A percentile compares a stretch with the other conserved stretches of the same genome.
These are phyloP conservation scores for Eumeta japonica DNA, from an alignment of 1,140 invertebrate genomes.

Conservation along the genomic window DNA sequence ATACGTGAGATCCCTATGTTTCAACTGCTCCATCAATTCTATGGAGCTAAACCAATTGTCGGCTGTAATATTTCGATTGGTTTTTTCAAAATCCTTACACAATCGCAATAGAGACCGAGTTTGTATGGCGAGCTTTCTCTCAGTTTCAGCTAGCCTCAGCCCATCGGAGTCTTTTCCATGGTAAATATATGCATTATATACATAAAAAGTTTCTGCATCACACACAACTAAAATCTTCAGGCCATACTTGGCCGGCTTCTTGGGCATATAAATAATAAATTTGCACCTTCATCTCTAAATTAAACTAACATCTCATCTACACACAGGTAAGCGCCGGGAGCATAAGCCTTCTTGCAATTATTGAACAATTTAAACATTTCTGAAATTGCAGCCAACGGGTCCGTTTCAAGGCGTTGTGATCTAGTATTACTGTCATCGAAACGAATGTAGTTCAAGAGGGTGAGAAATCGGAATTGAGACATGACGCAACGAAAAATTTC, in stretches of 20 bases:
- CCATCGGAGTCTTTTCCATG: slow-evolving; percentile 21
- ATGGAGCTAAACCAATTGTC: slow-evolving; percentile 41
- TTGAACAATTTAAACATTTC: slow-evolving; percentile 1
- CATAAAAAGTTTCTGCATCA: too few species aligned
- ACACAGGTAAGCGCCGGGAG: slow-evolving; percentile 10
- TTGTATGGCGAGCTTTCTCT: slow-evolving; percentile 16
- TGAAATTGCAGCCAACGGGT: slow-evolving; percentile 4
- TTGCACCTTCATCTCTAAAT: slow-evolving; percentile 26
- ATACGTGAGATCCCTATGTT: slow-evolving; percentile 27
- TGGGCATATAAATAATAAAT: slow-evolving; percentile 44
- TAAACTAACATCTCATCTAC: slow-evolving; percentile 42
- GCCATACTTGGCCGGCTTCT: slow-evolving; percentile 51
- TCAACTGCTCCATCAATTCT: slow-evolving; percentile 25
- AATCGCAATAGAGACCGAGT: slow-evolving; percentile 22
- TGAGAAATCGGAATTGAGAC: slow-evolving; percentile 16
- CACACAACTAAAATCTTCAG: slow-evolving; percentile 29
- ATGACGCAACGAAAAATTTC: slow-evolving; percentile 16
- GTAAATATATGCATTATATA: too few species aligned
- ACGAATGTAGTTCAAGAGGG: slow-evolving; percentile 10
- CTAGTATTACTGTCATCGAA: slow-evolving; percentile 9
- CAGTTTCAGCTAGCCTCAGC: slow-evolving; percentile 12
- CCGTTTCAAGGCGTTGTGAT: slow-evolving; percentile 4
- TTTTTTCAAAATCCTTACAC: slow-evolving; percentile 14
- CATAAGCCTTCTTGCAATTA: neutral
- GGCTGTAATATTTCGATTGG: slow-evolving; percentile 32